Percentiles rank a stretch among this genome's conserved stretches.
Conservation (phyloP, 2,888 invertebrate species). For the Hirtodrosophila duncani region DNA sequence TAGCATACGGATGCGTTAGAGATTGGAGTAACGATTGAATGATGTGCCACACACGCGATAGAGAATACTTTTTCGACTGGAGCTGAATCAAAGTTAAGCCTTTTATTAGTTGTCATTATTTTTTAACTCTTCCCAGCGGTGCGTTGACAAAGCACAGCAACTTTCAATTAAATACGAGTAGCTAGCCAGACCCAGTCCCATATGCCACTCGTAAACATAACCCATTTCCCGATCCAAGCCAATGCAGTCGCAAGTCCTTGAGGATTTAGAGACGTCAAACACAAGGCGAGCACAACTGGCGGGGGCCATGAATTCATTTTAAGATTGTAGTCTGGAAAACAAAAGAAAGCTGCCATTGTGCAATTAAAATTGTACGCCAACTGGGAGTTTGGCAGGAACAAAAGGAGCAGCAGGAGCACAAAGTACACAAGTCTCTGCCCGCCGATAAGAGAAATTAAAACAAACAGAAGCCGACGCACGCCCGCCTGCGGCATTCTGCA, state of each 20-base stretch:
- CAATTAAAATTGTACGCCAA: slow-evolving; percentile 71
- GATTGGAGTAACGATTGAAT: too few species aligned
- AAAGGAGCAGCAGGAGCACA: not conserved
- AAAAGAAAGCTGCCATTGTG: slow-evolving; percentile 68
- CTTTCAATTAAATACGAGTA: slow-evolving; percentile 64
- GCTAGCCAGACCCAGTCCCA: slow-evolving; percentile 8
- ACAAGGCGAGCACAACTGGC: slow-evolving; percentile 38
- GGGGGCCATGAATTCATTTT: slow-evolving; percentile 69
- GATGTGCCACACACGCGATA: too few species aligned
- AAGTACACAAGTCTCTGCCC: slow-evolving; percentile 41
- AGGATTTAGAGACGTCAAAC: slow-evolving; percentile 66
- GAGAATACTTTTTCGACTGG: too few species aligned
- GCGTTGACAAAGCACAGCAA: slow-evolving; percentile 72
- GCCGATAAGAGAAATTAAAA: slow-evolving; percentile 69
- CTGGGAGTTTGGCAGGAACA: slow-evolving; percentile 44
- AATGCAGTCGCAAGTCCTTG: slow-evolving; percentile 45
- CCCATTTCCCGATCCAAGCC: slow-evolving; percentile 11
- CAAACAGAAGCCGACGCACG: slow-evolving; percentile 51
- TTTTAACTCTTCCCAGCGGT: slow-evolving; percentile 53
- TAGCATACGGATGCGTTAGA: too few species aligned
- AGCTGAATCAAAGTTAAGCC: slow-evolving; percentile 74
- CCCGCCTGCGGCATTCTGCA: not conserved
- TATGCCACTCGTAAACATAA: not conserved
- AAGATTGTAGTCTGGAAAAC: slow-evolving; percentile 65
- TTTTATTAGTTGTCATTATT: too few species aligned